A percentile compares a stretch with the other conserved stretches of the same genome.
Conservation (phyloP, 2,888 invertebrate species). For the Amblyjoppa fuscipennis region DNA sequence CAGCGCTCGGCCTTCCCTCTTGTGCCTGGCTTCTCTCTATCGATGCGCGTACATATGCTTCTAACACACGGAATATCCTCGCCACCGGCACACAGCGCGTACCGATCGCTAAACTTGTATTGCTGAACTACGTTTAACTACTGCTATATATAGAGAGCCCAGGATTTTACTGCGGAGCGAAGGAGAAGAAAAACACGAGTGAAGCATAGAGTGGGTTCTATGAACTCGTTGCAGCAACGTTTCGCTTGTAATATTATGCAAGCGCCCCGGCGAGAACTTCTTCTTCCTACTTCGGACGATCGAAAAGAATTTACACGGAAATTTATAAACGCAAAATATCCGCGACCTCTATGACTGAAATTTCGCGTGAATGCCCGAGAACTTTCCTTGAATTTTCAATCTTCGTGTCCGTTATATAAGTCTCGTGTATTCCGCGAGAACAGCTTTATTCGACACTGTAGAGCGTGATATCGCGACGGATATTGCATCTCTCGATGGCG, state of each 20-base stretch:
- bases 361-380: conserved; percentile 17
- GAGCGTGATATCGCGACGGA: background rate
- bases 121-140: conserved; percentile 14
- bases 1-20: conserved; percentile 9
- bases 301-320: conserved; percentile 3
- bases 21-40: conserved; percentile 26
- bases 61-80: background rate
- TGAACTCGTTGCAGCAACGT: conserved; percentile 47
- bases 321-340: conserved; percentile 19
- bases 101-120: conserved; percentile 27
- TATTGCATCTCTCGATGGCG: background rate
- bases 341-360: conserved; percentile 13
- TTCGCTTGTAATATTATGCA: conserved; percentile 38
- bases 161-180: background rate
- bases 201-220: conserved; percentile 31
- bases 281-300: conserved; percentile 4
- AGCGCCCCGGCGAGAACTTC: conserved; percentile 27
- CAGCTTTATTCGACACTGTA: background rate
- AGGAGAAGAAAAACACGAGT: conserved; percentile 27
- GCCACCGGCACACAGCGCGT: background rate
- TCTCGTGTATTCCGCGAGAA: background rate
- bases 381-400: conserved; percentile 37
- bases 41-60: background rate
- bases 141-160: conserved; percentile 14
- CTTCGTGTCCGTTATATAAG: background rate